Evolutionary conservation across 2,113 vertebrate species (phyloP).

Genomic region (Oceanodroma tethys): DNA sequence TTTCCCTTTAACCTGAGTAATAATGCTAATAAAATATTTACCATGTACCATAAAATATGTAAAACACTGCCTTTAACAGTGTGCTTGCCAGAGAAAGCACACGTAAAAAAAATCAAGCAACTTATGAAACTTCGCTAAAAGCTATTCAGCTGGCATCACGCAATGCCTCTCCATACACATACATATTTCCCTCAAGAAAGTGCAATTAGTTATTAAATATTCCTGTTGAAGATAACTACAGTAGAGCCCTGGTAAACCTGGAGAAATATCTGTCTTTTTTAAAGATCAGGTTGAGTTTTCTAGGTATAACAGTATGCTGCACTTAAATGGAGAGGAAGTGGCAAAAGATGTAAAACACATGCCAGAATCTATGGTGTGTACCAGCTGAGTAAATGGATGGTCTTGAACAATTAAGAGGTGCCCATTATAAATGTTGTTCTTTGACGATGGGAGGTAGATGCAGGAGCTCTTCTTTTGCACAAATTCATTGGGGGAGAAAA

Average conservation of each 20-base stretch:
- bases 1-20: background rate
- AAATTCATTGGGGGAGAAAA: background rate
- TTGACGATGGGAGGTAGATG: background rate
- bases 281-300: background rate
- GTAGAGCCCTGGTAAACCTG: background rate
- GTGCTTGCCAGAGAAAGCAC: background rate
- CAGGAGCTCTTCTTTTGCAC: background rate
- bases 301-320: background rate
- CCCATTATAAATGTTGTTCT: background rate
- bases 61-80: background rate
- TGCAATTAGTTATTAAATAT: background rate
- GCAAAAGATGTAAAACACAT: background rate
- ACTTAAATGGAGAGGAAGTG: background rate
- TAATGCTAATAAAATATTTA: constrained; percentile 9
- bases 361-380: background rate
- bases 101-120: background rate
- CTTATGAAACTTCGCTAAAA: background rate
- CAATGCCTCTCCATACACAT: background rate
- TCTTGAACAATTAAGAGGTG: background rate
- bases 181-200: background rate
- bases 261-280: background rate
- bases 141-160: background rate
- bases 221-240: background rate
- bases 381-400: background rate
- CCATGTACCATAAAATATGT: background rate